Percentiles rank a stretch among this genome's conserved stretches.
Conservation (phyloP, 2,888 invertebrate species). For the Furcula furcula region DNA sequence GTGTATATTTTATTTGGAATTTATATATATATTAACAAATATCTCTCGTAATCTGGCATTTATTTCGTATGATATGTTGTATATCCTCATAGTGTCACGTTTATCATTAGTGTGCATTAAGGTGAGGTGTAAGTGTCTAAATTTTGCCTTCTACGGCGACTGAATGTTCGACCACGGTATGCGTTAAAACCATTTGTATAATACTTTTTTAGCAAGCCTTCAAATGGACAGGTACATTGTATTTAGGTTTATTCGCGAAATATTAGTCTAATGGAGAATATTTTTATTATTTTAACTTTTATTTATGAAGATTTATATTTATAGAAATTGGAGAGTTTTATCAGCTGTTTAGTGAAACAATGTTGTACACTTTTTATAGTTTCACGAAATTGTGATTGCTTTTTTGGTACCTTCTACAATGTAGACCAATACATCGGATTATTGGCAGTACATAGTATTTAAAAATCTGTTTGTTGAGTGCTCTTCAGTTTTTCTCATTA, state of each 20-base stretch:
- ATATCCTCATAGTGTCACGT: conserved; percentile 14
- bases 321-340: conserved; percentile 33
- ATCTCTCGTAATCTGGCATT: conserved; percentile 51
- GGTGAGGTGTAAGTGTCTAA: background rate
- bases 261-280: conserved; percentile 24
- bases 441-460: no score
- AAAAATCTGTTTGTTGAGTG: no score
- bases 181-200: conserved; percentile 28
- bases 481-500: no score
- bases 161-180: conserved; percentile 11
- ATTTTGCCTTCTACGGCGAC: conserved; percentile 1
- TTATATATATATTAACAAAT: conserved; percentile 27
- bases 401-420: conserved; percentile 34
- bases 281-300: conserved; percentile 29
- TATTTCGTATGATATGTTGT: conserved; percentile 41
- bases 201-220: conserved; percentile 26
- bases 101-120: background rate
- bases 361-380: conserved; percentile 33
- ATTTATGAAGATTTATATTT: conserved; percentile 25
- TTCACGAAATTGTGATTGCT: conserved; percentile 32
- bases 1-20: conserved; percentile 42
- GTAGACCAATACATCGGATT: conserved; percentile 24
- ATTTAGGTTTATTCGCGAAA: conserved; percentile 28
- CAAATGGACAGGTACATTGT: conserved; percentile 25
- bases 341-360: conserved; percentile 28